A percentile compares a stretch with the other conserved stretches of the same genome.
Evolutionary conservation across 1,140 invertebrate genomes (phyloP).

Genomic region (Daktulosphaira vitifoliae): DNA sequence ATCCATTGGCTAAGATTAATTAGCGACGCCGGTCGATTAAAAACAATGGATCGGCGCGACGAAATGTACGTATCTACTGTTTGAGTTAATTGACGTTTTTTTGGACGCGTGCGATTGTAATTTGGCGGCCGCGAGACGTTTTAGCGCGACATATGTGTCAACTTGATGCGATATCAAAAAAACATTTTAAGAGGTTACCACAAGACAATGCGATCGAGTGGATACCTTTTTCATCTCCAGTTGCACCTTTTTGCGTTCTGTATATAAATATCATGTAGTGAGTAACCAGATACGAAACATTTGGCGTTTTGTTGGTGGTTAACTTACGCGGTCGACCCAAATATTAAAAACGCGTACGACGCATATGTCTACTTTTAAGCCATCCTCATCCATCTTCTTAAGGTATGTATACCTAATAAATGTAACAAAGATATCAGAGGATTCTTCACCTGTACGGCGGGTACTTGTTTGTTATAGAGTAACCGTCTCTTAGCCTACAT

Average conservation of each 20-base stretch:
- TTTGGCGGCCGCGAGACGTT: not conserved
- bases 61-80: too few species aligned
- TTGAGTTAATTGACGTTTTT: too few species aligned
- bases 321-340: constrained; percentile 27
- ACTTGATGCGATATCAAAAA: not conserved
- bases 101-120: too few species aligned
- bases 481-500: too few species aligned
- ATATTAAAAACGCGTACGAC: not conserved
- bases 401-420: too few species aligned
- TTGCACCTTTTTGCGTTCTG: constrained; percentile 25
- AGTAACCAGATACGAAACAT: constrained; percentile 28
- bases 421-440: too few species aligned
- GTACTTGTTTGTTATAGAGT: too few species aligned
- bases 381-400: too few species aligned
- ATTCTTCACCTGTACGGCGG: too few species aligned
- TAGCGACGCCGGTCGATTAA: too few species aligned
- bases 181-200: constrained; percentile 20
- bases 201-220: constrained; percentile 17
- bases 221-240: constrained; percentile 17
- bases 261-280: constrained; percentile 13
- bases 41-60: too few species aligned
- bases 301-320: constrained; percentile 19
- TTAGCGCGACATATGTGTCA: not conserved
- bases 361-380: constrained; percentile 30
- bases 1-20: too few species aligned